phyloP scores from a whole-genome alignment of 92 coral and sea anemone species.

The Metridium senile region DNA sequence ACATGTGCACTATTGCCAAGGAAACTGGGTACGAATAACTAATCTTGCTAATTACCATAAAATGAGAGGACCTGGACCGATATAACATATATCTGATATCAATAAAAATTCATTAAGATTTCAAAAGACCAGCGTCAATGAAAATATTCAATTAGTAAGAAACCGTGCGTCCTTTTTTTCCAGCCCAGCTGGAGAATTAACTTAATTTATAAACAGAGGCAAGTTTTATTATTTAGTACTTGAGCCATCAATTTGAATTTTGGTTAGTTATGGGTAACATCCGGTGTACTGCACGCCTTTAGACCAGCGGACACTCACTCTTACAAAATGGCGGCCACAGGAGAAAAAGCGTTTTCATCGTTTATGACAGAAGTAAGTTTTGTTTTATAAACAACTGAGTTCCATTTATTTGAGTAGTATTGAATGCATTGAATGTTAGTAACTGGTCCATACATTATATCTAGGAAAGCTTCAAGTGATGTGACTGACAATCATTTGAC shows the following conservation, averaged over 20 bases:
- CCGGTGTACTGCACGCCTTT: neutral
- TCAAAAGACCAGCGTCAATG: neutral
- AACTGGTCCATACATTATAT: too few species aligned
- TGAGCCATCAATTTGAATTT: too few species aligned
- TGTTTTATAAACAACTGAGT: too few species aligned
- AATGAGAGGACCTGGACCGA: conserved; percentile 13
- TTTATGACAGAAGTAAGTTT: conserved; percentile 82
- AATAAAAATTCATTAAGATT: neutral
- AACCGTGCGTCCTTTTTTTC: neutral
- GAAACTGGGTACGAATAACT: conserved; percentile 24
- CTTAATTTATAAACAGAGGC: conserved; percentile 3
- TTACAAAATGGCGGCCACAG: conserved; percentile 90
- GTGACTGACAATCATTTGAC: too few species aligned
- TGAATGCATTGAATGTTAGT: too few species aligned
- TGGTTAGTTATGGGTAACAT: conserved; percentile 4
- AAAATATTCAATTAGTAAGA: neutral
- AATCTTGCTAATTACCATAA: conserved; percentile 25
- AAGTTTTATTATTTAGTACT: neutral
- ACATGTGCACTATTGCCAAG: conserved; percentile 60
- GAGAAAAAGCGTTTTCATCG: conserved; percentile 62
- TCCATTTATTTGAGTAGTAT: neutral
- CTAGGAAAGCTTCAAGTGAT: too few species aligned
- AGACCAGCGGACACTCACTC: conserved; percentile 13
- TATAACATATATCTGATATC: conserved; percentile 9
- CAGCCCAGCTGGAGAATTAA: conserved; percentile 5